Conservation (phyloP, 2,113 vertebrate species). For the Buteo buteo region DNA sequence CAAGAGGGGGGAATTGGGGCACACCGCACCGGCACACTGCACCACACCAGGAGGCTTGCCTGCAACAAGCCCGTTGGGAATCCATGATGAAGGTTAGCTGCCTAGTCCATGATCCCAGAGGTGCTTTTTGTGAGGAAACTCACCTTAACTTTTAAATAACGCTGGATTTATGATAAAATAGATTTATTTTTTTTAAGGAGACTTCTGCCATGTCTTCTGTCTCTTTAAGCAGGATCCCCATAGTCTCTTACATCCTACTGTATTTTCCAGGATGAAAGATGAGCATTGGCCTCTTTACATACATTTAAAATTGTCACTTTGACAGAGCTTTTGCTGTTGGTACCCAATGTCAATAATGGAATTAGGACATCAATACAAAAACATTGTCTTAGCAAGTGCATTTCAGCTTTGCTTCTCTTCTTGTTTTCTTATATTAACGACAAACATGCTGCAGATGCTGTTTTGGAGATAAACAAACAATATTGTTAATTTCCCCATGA, state of each 20-base stretch:
- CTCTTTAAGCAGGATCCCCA: neutral
- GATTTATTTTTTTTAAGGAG: neutral
- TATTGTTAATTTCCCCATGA: slow-evolving; percentile 33
- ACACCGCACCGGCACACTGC: fast-evolving
- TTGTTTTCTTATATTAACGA: slow-evolving; percentile 25
- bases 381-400: neutral
- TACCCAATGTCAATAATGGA: neutral
- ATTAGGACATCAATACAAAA: neutral
- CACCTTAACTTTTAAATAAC: neutral
- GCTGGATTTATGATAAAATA: neutral
- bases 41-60: neutral
- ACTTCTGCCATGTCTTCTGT: neutral
- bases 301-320: neutral
- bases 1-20: neutral
- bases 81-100: fast-evolving
- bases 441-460: slow-evolving; percentile 27
- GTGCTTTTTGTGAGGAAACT: neutral
- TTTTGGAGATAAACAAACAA: slow-evolving; percentile 34
- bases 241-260: neutral
- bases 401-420: slow-evolving; percentile 24
- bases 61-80: fast-evolving
- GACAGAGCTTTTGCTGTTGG: neutral
- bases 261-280: neutral
- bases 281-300: neutral
- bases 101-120: neutral